These are phyloP conservation scores for Drosophila longiperda DNA, from an alignment of 2,888 invertebrate genomes.

Conservation along the genomic window DNA sequence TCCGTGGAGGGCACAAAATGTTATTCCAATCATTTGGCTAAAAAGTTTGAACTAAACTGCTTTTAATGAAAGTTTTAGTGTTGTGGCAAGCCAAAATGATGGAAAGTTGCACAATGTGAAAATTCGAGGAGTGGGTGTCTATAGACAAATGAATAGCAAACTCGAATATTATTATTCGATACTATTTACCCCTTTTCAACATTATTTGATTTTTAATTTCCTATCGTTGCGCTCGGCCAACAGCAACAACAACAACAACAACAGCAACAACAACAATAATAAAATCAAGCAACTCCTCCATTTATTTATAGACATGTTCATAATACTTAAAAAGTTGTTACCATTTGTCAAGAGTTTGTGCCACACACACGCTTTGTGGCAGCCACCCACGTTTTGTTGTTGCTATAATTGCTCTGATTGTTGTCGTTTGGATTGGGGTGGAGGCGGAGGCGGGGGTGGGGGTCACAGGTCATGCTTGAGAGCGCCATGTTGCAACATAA, in stretches of 20 bases:
- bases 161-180: background rate
- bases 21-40: background rate
- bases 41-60: background rate
- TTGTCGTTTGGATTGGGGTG: conserved; percentile 55
- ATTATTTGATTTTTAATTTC: conserved; percentile 25
- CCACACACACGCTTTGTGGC: conserved; percentile 3
- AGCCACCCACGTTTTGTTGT: conserved; percentile 4
- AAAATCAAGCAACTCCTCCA: conserved; percentile 9
- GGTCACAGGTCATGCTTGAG: conserved; percentile 77
- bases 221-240: conserved; percentile 35
- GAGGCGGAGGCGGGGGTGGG: conserved; percentile 24
- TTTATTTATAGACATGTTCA: conserved; percentile 11
- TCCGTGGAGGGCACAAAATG: background rate
- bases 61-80: background rate
- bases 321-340: conserved; percentile 23
- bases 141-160: conserved; percentile 4
- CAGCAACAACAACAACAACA: background rate
- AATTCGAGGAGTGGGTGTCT: conserved; percentile 5
- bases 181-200: background rate
- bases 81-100: conserved; percentile 5
- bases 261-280: conserved; percentile 4
- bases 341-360: conserved; percentile 50
- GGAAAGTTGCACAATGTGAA: background rate
- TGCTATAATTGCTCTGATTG: conserved; percentile 29
- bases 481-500: conserved; percentile 80